Percentiles rank a stretch among this genome's conserved stretches.
Conservation (phyloP, 2,797 vertebrate genomes). For the Hydrophis major region DNA sequence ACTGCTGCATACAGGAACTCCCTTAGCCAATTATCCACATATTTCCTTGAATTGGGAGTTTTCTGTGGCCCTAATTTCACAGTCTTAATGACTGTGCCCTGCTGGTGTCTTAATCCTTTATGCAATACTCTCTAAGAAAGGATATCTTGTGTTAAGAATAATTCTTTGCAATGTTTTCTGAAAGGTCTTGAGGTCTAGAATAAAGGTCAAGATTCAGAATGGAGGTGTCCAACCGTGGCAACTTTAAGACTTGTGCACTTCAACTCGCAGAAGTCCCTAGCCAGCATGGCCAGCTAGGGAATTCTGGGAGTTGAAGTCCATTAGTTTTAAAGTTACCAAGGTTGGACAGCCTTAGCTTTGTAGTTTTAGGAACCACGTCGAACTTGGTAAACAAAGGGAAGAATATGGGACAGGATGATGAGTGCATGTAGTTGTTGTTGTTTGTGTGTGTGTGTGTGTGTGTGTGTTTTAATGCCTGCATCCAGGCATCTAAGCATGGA, state of each 20-base stretch:
- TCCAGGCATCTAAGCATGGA: conserved; percentile 64
- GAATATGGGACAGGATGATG: conserved; percentile 14
- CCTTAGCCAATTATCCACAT: not conserved
- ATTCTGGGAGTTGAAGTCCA: not conserved
- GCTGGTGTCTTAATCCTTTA: not conserved
- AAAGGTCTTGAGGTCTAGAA: not conserved
- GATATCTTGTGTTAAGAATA: conserved; percentile 28
- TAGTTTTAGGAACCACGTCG: conserved; percentile 43
- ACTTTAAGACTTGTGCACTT: not conserved
- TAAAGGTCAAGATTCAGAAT: conserved; percentile 7
- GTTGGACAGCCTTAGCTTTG: conserved; percentile 16
- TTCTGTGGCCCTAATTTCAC: not conserved
- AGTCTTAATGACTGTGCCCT: not conserved
- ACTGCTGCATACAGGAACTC: not conserved
- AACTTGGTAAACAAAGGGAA: not conserved
- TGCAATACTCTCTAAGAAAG: conserved; percentile 26
- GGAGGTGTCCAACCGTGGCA: not conserved
- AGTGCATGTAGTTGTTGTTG: not conserved
- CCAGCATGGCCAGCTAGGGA: not conserved
- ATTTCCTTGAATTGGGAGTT: not conserved
- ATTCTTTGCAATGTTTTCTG: not conserved
- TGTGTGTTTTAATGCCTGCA: conserved; percentile 46
- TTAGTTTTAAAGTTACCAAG: not conserved
- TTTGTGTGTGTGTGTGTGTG: not conserved
- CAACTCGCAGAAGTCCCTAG: not conserved